Percentiles rank a stretch among this genome's conserved stretches.
These are phyloP conservation scores for Acanthurus lineatus DNA, from an alignment of 2,797 vertebrate genomes.

Conservation along the genomic window DNA sequence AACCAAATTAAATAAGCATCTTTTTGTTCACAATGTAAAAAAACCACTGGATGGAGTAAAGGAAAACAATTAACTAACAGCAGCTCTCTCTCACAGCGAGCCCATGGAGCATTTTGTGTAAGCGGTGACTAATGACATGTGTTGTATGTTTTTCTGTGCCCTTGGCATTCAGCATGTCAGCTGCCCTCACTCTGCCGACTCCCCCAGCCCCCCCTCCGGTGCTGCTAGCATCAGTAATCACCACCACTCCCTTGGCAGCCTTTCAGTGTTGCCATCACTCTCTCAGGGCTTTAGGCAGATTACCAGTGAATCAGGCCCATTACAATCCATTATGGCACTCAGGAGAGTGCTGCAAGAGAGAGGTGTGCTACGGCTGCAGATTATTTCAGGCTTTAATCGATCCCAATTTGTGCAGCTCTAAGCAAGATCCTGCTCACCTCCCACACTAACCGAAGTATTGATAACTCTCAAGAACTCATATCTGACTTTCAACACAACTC, in stretches of 20 bases:
- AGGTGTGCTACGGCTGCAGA: slow-evolving; percentile 51
- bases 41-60: not conserved
- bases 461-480: slow-evolving; percentile 25
- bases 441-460: slow-evolving; percentile 19
- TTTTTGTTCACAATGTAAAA: not conserved
- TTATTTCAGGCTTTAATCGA: slow-evolving; percentile 65
- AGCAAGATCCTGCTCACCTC: slow-evolving; percentile 47
- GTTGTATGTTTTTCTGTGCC: slow-evolving; percentile 24
- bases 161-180: slow-evolving; percentile 23
- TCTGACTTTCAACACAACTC: slow-evolving; percentile 7
- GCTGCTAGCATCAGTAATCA: slow-evolving; percentile 54
- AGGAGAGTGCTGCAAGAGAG: slow-evolving; percentile 47
- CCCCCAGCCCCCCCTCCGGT: not conserved
- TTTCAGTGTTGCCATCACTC: slow-evolving; percentile 54
- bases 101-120: not conserved
- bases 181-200: not conserved
- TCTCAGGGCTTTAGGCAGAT: slow-evolving; percentile 68
- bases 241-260: slow-evolving; percentile 57
- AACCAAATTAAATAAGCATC: not conserved
- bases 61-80: not conserved
- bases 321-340: slow-evolving; percentile 66
- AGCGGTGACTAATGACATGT: not conserved
- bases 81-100: not conserved
- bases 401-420: slow-evolving; percentile 48
- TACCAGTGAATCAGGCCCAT: slow-evolving; percentile 65